These are phyloP conservation scores for Bovichtus variegatus DNA, from an alignment of 2,797 vertebrate genomes.

Conservation along the genomic window DNA sequence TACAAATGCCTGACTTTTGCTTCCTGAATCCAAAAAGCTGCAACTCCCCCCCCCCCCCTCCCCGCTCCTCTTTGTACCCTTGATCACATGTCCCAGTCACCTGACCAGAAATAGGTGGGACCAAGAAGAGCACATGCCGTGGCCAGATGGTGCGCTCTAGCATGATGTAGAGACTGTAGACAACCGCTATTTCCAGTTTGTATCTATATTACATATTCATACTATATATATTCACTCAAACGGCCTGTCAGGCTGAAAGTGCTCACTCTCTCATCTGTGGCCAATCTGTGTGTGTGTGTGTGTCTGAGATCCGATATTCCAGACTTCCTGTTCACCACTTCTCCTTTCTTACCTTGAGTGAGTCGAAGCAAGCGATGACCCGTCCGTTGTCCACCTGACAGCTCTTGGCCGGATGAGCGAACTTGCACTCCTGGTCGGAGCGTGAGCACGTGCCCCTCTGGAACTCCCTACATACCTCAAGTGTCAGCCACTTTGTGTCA, in stretches of 20 bases:
- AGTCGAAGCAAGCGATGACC: conserved; percentile 99
- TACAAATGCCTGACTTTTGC: conserved; percentile 51
- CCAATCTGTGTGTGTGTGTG: neutral
- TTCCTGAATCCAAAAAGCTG: conserved; percentile 54
- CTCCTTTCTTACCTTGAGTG: conserved; percentile 93
- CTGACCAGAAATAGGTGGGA: conserved; percentile 77
- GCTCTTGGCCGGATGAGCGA: conserved; percentile 96
- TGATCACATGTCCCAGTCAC: conserved; percentile 72
- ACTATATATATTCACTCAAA: conserved; percentile 34
- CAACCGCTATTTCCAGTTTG: conserved; percentile 40
- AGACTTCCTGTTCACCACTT: conserved; percentile 23
- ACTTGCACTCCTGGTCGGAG: conserved; percentile 97
- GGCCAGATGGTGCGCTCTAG: conserved; percentile 65
- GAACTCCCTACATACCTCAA: conserved; percentile 99
- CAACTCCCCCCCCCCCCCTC: neutral
- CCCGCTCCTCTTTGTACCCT: neutral
- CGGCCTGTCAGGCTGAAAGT: conserved; percentile 22
- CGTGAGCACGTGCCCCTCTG: conserved; percentile 98
- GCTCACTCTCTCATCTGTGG: conserved; percentile 20
- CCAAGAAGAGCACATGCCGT: conserved; percentile 71
- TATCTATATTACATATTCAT: too few species aligned
- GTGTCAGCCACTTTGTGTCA: conserved; percentile 98
- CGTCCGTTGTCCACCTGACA: conserved; percentile 99
- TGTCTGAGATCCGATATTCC: conserved; percentile 20
- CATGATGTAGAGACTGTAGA: conserved; percentile 39